Percentiles rank a stretch among this genome's conserved stretches.
Evolutionary conservation across 1,140 invertebrate species (phyloP).

Genomic region (Archivesica marissinica): DNA sequence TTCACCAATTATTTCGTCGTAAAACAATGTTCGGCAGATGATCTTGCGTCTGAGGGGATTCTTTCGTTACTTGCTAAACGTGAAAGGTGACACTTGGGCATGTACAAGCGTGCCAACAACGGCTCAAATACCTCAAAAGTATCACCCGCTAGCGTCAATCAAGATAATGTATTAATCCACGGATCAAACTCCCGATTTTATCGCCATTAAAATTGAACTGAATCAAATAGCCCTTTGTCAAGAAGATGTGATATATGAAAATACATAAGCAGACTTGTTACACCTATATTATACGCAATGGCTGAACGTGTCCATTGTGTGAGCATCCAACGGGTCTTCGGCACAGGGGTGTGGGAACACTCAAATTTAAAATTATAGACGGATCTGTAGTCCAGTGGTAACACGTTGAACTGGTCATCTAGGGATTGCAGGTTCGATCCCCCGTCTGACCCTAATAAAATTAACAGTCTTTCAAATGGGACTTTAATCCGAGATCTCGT

Average conservation of each 20-base stretch:
- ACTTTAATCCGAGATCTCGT: no score
- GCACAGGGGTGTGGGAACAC: constrained; percentile 15
- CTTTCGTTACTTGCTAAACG: no score
- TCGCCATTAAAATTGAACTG: constrained; percentile 45
- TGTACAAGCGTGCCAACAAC: background rate
- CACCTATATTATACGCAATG: constrained; percentile 1
- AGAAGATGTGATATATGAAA: constrained; percentile 31
- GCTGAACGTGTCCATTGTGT: constrained; percentile 8
- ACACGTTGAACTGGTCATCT: no score
- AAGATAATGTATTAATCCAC: constrained; percentile 29
- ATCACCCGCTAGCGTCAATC: background rate
- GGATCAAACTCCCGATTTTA: constrained; percentile 39
- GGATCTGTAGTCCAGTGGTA: no score
- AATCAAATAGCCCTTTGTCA: constrained; percentile 14
- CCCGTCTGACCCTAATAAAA: no score
- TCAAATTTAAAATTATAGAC: no score
- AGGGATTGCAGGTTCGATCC: no score
- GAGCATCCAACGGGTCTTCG: background rate
- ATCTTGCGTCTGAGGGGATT: no score
- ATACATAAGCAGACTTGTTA: constrained; percentile 20
- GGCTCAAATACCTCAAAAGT: constrained; percentile 17
- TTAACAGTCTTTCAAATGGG: no score
- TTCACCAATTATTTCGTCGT: no score
- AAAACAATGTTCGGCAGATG: no score
- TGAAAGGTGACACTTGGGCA: constrained; percentile 23